A percentile compares a stretch with the other conserved stretches of the same genome.
These are phyloP conservation scores for Phrynocephalus forsythii DNA, from an alignment of 2,797 vertebrate species.

Conservation along the genomic window DNA sequence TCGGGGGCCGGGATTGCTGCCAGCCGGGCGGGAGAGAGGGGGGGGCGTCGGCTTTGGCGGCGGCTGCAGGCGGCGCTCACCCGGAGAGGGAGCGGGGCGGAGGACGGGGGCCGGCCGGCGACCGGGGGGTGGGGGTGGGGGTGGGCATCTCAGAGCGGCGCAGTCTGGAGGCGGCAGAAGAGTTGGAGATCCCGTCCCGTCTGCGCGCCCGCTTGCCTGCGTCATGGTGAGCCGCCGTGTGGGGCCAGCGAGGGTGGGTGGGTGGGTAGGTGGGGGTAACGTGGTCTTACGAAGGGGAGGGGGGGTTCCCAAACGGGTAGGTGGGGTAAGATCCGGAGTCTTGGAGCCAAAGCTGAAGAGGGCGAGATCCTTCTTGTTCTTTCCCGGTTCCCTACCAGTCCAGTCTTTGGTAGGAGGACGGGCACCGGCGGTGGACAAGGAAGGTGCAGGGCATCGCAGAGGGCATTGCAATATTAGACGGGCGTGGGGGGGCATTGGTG, in stretches of 20 bases:
- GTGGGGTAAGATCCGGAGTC: not conserved
- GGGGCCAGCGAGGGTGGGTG: not conserved
- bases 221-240: slow-evolving; percentile 29
- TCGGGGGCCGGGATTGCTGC: slow-evolving; percentile 32
- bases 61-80: slow-evolving; percentile 19
- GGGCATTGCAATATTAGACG: not conserved
- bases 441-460: not conserved
- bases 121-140: not conserved
- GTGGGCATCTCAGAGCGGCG: not conserved
- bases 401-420: not conserved
- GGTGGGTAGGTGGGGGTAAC: not conserved
- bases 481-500: not conserved
- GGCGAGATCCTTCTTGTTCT: too few species aligned
- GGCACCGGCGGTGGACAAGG: not conserved
- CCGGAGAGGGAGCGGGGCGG: not conserved
- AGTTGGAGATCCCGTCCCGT: slow-evolving; percentile 23
- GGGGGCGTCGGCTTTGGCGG: slow-evolving; percentile 7
- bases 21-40: not conserved
- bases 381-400: not conserved
- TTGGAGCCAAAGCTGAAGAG: too few species aligned
- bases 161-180: not conserved
- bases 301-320: too few species aligned
- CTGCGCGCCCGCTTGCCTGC: slow-evolving; percentile 7
- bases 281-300: not conserved
- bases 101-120: not conserved